Base-by-base conservation (phyloP, 2,888 invertebrate genomes). In the Harpagoxenus sublaevis region DNA sequence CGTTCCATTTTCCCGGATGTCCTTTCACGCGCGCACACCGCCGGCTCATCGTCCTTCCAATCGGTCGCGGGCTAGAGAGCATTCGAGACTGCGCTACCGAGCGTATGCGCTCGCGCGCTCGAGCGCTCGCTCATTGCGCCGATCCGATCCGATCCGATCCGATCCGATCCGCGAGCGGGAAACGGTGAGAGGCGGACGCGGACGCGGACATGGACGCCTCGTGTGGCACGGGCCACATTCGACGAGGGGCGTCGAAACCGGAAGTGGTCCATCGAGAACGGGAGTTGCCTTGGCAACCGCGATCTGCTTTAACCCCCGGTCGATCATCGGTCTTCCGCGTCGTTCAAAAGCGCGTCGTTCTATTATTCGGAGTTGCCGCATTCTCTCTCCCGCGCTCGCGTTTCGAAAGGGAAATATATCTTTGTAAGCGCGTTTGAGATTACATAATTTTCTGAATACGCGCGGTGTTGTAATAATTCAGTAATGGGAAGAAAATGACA, bases 271-370 rank as follows among this genome's bases (percentile, higher is more conserved):
- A 89, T 90, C 91, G 90, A 90, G 89, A 88, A 92, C 87, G 89
- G 90, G 92, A 91, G 92, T 92, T 90, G 88, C 92, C 92, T 89
- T 92, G 91, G 92, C 90, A 92, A 92, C 92, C 89, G 84, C 88
- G 92, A 92, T 92, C 92, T 88, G 90, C 90, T 92, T 91, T 91
- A 92, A 92, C 92, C 92, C 92, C 90, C 84, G 87, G 84, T 87
- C 87, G 87, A 89, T 89, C 89, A 89, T 89, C 89, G 90, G 87
- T 91, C 90, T 92, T 91, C 90, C 92, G 91, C 91, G 90, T 92
- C 91, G 89, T 92, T 92, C 91, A 91, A 92, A 92, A 92, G 90
- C 90, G 45, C 66, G 66, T 66, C 66, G 88, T 87, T 89, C 91
- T 89, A 92, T 92, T 92, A 92, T 92, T 92, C 86, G 89, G 89